Evolutionary conservation across 2,797 vertebrate genomes (phyloP).

Genomic region (Pyrrhura leucotis): DNA sequence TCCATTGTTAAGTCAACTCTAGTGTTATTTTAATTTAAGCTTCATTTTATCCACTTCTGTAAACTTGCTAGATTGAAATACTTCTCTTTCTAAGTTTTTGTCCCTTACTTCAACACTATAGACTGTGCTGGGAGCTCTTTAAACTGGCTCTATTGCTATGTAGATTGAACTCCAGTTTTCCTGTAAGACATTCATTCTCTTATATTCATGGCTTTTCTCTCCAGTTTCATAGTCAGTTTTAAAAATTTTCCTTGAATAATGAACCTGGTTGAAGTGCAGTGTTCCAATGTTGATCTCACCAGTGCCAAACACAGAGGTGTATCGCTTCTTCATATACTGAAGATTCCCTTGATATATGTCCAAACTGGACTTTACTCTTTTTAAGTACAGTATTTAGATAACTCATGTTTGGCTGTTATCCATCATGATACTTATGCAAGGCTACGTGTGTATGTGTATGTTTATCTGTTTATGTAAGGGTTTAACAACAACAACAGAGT

Average conservation of each 20-base stretch:
- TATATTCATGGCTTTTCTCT: neutral
- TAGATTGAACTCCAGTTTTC: neutral
- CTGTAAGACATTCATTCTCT: neutral
- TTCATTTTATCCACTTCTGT: neutral
- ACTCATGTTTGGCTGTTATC: neutral
- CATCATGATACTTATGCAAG: neutral
- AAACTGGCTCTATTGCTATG: neutral
- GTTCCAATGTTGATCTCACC: neutral
- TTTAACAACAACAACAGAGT: neutral
- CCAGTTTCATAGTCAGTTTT: neutral
- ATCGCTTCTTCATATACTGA: neutral
- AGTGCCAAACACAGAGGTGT: neutral
- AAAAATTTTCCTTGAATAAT: neutral
- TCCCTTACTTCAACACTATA: neutral
- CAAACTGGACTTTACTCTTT: neutral
- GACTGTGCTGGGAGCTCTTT: neutral
- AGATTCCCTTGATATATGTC: neutral
- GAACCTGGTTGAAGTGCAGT: neutral
- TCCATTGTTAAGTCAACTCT: neutral
- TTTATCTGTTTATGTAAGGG: neutral
- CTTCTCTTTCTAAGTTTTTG: neutral
- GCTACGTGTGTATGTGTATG: neutral
- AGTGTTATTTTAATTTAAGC: neutral
- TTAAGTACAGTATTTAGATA: neutral
- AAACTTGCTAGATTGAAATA: neutral